These are phyloP conservation scores for Drosophila nr. perissopoda DNA, from an alignment of 2,888 invertebrate genomes.

Conservation along the genomic window DNA sequence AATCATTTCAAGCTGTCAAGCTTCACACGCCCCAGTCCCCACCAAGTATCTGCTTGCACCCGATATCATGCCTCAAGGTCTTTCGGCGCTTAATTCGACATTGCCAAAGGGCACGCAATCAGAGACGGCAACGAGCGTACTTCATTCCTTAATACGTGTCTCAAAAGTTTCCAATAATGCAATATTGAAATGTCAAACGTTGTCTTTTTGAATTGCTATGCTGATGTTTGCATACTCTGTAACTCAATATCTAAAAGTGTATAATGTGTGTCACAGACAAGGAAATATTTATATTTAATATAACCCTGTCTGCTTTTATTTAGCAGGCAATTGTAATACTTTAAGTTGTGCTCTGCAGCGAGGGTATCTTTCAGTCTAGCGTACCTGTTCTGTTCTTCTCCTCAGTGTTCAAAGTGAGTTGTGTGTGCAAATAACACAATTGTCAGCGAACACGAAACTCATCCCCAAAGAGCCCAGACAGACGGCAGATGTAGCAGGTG, in stretches of 20 bases:
- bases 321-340: not conserved
- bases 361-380: conserved; percentile 2
- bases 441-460: conserved; percentile 38
- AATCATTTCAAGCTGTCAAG: conserved; percentile 14
- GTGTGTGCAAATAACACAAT: conserved; percentile 51
- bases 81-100: conserved; percentile 7
- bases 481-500: conserved; percentile 55
- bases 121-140: conserved; percentile 17
- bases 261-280: not conserved
- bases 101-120: conserved; percentile 24
- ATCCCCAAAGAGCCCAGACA: conserved; percentile 2
- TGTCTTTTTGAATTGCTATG: conserved; percentile 32
- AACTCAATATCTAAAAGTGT: too few species aligned
- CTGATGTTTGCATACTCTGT: not conserved
- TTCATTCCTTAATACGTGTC: conserved; percentile 61
- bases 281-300: not conserved
- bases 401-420: not conserved
- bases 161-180: conserved; percentile 43
- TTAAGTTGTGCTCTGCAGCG: not conserved
- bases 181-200: conserved; percentile 61
- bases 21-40: conserved; percentile 1
- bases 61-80: conserved; percentile 7
- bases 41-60: not conserved
- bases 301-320: not conserved
- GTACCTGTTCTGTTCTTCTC: not conserved